phyloP scores from a whole-genome alignment of 2,888 invertebrate genomes.

The Bedellia somnulentella region DNA sequence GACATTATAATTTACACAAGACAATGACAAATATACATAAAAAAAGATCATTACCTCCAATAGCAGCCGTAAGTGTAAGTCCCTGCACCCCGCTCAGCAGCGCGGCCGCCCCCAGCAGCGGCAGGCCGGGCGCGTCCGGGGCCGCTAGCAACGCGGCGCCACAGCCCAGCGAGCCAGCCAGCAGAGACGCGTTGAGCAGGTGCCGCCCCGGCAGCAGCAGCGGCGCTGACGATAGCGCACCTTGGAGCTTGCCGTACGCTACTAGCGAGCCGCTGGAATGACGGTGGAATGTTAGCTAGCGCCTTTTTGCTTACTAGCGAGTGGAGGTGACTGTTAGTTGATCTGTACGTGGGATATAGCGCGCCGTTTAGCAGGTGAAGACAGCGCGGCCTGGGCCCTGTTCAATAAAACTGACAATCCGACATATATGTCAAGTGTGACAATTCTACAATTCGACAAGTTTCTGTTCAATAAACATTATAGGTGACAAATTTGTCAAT shows the following conservation, averaged over 20 bases:
- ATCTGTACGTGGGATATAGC: too few species aligned
- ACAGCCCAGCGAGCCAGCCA: constrained; percentile 72
- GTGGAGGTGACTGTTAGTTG: too few species aligned
- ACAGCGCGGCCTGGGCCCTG: too few species aligned
- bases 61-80: constrained; percentile 84
- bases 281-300: neutral
- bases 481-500: too few species aligned
- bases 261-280: constrained; percentile 75
- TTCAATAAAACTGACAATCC: too few species aligned
- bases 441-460: too few species aligned
- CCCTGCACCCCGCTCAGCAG: constrained; percentile 80
- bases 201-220: constrained; percentile 82
- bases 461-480: too few species aligned
- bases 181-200: constrained; percentile 69
- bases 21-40: too few species aligned
- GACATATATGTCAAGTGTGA: too few species aligned
- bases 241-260: constrained; percentile 89
- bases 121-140: constrained; percentile 69
- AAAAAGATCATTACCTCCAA: constrained; percentile 86
- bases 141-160: constrained; percentile 66
- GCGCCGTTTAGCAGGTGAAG: too few species aligned
- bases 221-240: constrained; percentile 77
- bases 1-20: too few species aligned
- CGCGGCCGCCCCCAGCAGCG: constrained; percentile 75
- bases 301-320: too few species aligned